Base-by-base conservation (phyloP, 2,888 invertebrate species). In the Nomada flava region DNA sequence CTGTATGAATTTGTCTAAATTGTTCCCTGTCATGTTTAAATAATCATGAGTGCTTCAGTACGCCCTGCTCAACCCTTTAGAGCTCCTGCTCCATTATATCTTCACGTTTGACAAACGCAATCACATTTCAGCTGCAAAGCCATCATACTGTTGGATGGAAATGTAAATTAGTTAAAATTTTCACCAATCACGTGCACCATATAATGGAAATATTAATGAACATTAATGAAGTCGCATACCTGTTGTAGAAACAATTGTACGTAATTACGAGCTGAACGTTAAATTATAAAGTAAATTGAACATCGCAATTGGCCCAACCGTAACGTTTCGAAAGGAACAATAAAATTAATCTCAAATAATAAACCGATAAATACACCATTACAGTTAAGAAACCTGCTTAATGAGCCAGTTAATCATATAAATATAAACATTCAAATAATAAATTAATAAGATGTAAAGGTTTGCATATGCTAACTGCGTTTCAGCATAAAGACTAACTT, bases 31-130 rank as follows among this genome's bases (percentile, higher is more conserved):
- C 36, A 5, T 13, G 52, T 77, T 64, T 44, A 64, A 78, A 64
- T 64, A 64, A 78, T 57, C 52, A 36, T 70, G 60, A 23, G 2
- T 78, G 36, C 78, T 63, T 57, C 55, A 26, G 53, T 62, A 50
- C 77, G 62, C 11, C 18, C 53, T 18, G 42, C 63, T 57, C 57
- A 77, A 78, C 55, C 78, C 55, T 36, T 53, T 26, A 26, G 29
- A n/a, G 55, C 50, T 42, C 18, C 20, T 26, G 55, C 63, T 55
- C 65, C 47, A 50, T 62, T 29, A 13, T 55, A 42, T 53, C 29
- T 69, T 65, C 64, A 77, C 73, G 73, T 77, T 77, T 53, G 65
- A 36, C 26, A 62, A 44, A 47, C n/a, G 70, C 53, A 79, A 78
- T 78, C 78, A 77, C 70, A 23, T 65, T 70, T 59, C 20, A 5